Base-by-base conservation (phyloP, 37 sponge, comb jelly and placozoan genomes). In the Chondrosia reniformis region DNA sequence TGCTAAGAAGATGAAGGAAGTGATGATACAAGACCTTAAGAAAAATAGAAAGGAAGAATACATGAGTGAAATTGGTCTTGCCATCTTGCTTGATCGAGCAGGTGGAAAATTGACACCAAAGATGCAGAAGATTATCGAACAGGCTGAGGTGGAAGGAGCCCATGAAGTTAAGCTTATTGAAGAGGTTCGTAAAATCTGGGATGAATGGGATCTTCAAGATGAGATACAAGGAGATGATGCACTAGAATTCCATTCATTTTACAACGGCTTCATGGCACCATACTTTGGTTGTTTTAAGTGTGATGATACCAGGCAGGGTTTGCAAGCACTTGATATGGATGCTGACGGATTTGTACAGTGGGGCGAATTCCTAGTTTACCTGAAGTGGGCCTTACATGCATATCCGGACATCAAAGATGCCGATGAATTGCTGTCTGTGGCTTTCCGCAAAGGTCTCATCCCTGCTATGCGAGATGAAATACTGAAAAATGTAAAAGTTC, bases 11-110 rank as follows among this genome's bases (percentile, higher is more conserved):
- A 94, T 94, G 94, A 86, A 86, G 66, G 58, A 81, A 43, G 21
- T 41, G 55, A 94, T 94, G 79, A 33, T 94, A 19, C 80, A 67
- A 10, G 90, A 94, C 41, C 73, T 89, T 0, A 0, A 19, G 7
- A 63, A 34, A 1, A 79, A 83, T 2, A 32, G 87, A 27, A 86
- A 86, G 65, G 94, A 94, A 69, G 94, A 94, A 49, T 94, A 94
- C 85, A 86, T 80, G 83, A 94, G 94, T 66, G 31, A 69, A 8
- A 75, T 74, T 28, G 90, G 94, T 3, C 19, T 94, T 3, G 86
- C 88, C 0, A 17, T 84, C n/a, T 32, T 94, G 67, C 89, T 84
- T 73, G 94, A 89, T 64, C 87, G 89, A 22, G 38, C 94, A 19
- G 93, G 93, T 10, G 93, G 93, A 0, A 75, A 82, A 21, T 58